phyloP scores from a whole-genome alignment of 2,113 vertebrate species.

The Anseranas semipalmata region DNA sequence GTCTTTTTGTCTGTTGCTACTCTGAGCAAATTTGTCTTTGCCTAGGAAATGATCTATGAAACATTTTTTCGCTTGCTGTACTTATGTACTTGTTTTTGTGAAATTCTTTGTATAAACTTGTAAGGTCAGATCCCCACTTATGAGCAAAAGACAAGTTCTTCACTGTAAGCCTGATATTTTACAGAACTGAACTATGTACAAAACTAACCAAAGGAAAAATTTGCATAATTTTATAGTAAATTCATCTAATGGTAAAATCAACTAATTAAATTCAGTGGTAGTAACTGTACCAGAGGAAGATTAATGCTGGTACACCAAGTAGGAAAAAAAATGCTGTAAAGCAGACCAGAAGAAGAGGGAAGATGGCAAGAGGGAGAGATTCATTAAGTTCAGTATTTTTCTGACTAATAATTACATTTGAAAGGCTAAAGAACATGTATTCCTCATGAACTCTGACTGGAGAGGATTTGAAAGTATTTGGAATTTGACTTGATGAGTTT shows the following conservation, averaged over 20 bases:
- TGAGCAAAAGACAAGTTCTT: not conserved
- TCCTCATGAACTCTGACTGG: not conserved
- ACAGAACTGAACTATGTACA: not conserved
- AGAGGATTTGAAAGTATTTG: constrained; percentile 17
- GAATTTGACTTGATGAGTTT: constrained; percentile 17
- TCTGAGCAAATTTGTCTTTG: not conserved
- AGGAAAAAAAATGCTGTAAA: not conserved
- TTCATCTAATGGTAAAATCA: not conserved
- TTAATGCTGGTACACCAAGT: not conserved
- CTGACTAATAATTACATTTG: not conserved
- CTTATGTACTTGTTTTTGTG: not conserved
- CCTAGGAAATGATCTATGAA: not conserved
- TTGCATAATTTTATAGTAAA: not conserved
- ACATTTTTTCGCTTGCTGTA: not conserved
- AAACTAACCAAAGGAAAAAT: not conserved
- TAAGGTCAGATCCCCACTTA: not conserved
- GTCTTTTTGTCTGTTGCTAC: not conserved
- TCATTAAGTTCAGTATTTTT: not conserved
- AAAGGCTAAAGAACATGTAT: not conserved
- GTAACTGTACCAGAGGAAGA: not conserved
- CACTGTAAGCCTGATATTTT: not conserved
- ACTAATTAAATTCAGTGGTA: not conserved
- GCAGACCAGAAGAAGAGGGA: not conserved
- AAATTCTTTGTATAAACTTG: not conserved
- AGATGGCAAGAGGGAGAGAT: not conserved